Evolutionary conservation across 2,113 vertebrate genomes (phyloP).

Genomic region (Leptocoma aspasia): DNA sequence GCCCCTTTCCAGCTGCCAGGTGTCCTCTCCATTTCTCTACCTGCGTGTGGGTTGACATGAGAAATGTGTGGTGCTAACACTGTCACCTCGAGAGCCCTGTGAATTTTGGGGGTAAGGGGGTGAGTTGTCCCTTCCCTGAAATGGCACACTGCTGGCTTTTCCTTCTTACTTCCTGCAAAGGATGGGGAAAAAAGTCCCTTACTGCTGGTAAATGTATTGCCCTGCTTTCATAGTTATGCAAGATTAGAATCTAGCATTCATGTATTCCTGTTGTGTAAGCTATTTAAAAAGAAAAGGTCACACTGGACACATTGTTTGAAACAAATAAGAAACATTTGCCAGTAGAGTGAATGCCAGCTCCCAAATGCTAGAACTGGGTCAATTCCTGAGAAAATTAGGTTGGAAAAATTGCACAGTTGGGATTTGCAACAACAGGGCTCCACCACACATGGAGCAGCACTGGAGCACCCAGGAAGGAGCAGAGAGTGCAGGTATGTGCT

Average conservation of each 20-base stretch:
- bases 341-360: not conserved
- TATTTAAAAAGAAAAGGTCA: slow-evolving; percentile 4
- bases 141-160: not conserved
- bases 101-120: not conserved
- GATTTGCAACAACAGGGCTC: not conserved
- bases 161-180: not conserved
- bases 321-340: slow-evolving; percentile 4
- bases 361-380: not conserved
- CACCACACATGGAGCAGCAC: not conserved
- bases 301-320: not conserved
- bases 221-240: not conserved
- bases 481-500: not conserved
- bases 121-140: not conserved
- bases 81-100: not conserved
- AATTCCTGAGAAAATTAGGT: slow-evolving; percentile 21
- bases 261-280: not conserved
- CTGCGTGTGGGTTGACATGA: fast-evolving
- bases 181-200: not conserved
- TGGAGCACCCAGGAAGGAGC: fast-evolving
- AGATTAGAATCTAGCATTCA: not conserved
- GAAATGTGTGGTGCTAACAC: not conserved
- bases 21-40: not conserved
- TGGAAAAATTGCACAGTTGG: not conserved
- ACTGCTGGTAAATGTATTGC: not conserved
- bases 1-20: not conserved